Evolutionary conservation across 2,797 vertebrate genomes (phyloP).

Genomic region (Cichlasoma orientale): DNA sequence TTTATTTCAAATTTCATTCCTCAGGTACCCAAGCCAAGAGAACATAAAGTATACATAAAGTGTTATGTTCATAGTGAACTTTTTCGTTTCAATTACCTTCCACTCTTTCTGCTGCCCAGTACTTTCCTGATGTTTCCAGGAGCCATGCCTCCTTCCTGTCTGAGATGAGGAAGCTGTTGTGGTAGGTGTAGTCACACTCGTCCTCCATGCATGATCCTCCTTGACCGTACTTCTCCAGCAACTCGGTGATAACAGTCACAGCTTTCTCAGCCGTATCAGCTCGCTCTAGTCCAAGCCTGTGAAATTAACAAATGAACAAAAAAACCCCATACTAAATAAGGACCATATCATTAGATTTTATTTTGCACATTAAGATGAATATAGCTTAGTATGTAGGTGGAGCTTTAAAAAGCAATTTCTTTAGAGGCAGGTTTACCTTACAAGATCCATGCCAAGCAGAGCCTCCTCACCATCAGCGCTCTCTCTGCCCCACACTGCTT

Average conservation of each 20-base stretch:
- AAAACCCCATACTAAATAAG: not conserved
- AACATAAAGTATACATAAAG: not conserved
- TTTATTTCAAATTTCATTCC: not conserved
- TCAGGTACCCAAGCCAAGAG: too few species aligned
- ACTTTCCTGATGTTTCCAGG: constrained; percentile 91
- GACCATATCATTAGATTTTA: not conserved
- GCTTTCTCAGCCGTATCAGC: constrained; percentile 91
- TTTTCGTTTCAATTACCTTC: constrained; percentile 79
- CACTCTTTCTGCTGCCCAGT: constrained; percentile 95
- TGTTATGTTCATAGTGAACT: not conserved
- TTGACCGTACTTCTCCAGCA: constrained; percentile 91
- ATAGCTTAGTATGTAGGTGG: not conserved
- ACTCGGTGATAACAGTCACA: constrained; percentile 86
- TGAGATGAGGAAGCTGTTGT: constrained; percentile 97
- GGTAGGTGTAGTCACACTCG: constrained; percentile 87
- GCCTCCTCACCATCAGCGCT: constrained; percentile 83
- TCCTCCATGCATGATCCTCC: constrained; percentile 95
- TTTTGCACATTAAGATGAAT: not conserved
- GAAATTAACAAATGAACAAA: not conserved
- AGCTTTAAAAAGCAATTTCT: not conserved
- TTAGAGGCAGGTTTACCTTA: constrained; percentile 81
- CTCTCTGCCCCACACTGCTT: constrained; percentile 96
- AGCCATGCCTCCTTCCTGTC: constrained; percentile 95
- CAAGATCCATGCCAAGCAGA: constrained; percentile 96
- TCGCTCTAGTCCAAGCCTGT: constrained; percentile 94